Conservation (phyloP, 1,140 invertebrate species). For the Mycetomoellerius zeteki region DNA sequence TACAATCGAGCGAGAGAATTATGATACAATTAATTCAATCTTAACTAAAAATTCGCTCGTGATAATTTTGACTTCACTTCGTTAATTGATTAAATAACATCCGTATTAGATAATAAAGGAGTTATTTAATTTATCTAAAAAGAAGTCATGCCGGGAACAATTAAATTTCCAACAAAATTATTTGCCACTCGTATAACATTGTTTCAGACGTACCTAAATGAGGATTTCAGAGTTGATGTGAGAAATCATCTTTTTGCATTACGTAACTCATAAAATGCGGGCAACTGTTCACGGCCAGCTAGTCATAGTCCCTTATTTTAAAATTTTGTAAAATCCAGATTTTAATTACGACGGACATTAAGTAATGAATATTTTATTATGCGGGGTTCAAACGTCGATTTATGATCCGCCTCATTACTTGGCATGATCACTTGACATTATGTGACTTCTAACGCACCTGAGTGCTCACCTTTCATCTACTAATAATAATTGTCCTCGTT, state of each 20-base stretch:
- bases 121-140: not conserved
- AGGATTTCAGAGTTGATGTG: not conserved
- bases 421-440: slow-evolving; percentile 50
- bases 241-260: not conserved
- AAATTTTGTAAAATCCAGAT: slow-evolving; percentile 26
- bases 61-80: not conserved
- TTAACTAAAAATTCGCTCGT: not conserved
- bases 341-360: slow-evolving; percentile 28
- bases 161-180: slow-evolving; percentile 8
- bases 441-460: slow-evolving; percentile 35
- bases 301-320: not conserved
- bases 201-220: not conserved
- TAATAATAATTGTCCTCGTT: slow-evolving; percentile 66
- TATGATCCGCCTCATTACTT: slow-evolving; percentile 62
- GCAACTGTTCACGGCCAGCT: not conserved
- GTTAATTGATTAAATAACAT: not conserved
- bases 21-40: not conserved
- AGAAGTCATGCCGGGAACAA: not conserved
- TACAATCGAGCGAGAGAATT: not conserved
- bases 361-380: slow-evolving; percentile 44
- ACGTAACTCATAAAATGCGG: not conserved
- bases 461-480: slow-evolving; percentile 64
- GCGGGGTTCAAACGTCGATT: slow-evolving; percentile 58
- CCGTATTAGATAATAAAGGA: not conserved
- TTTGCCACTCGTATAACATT: not conserved